Base-by-base conservation (phyloP, 2,888 invertebrate genomes). In the Lysandra coridon region DNA sequence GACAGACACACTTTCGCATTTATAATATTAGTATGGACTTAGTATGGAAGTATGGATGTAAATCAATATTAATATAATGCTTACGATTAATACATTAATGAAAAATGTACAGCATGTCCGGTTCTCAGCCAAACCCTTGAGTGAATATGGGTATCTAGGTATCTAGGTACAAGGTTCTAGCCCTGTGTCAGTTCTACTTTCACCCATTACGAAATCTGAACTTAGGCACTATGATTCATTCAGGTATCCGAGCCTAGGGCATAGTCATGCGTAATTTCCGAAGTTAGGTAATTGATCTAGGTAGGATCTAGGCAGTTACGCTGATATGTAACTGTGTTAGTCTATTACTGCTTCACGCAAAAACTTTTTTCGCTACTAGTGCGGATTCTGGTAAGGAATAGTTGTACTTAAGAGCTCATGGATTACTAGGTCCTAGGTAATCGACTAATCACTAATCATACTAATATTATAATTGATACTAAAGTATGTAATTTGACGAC, bases 121-220 rank as follows among this genome's bases (percentile, higher is more conserved):
- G 14, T 69, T 33, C 14, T 4, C 69, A 69, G 69, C 69, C 69
- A 69, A 69, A 5, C 69, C 69, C 23, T 64, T 57, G 57, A 62
- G 62, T 62, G 7, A 62, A 23, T 62, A 23, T 64, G 12, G 33
- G 5, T 69, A 69, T 69, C 33, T 69, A 69, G 69, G 69, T 5
- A 33, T 57, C 33, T 69, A 69, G 69, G 69, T 69, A 69, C 69
- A 69, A 69, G 69, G 69, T 69, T 69, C 69, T 37, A 69, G 33
- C 69, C 69, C 69, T 37, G 37, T 69, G 14, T 33, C 69, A 69
- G 14, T 69, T 69, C 37, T 69, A 69, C 69, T 69, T 69, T 69
- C 33, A 69, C 69, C 33, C 23, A 37, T 69, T 14, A 69, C 69
- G 69, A 69, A 69, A 69, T 69, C 33, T 69, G 33, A 69, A 64